Conservation (phyloP, 2,113 vertebrate genomes). For the Mormyrus iriodes region DNA sequence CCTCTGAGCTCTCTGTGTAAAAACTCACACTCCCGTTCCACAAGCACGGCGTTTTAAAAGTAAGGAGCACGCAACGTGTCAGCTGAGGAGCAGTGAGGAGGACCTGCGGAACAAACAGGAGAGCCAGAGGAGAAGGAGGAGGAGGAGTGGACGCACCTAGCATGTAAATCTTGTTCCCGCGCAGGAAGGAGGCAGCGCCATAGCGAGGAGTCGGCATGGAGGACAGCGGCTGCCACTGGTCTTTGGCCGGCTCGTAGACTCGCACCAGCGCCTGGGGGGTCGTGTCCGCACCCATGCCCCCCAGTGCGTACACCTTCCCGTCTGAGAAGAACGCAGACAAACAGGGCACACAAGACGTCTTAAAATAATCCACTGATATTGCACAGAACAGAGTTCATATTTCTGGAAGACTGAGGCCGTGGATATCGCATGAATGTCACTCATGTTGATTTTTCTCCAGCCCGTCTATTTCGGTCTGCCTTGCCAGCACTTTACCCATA, state of each 20-base stretch:
- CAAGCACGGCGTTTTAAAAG: too few species aligned
- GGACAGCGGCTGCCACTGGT: slow-evolving; percentile 80
- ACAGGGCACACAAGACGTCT: slow-evolving; percentile 21
- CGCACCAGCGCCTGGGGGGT: slow-evolving; percentile 84
- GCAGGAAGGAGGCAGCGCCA: slow-evolving; percentile 78
- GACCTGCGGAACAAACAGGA: neutral
- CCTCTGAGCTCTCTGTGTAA: neutral
- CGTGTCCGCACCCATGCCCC: slow-evolving; percentile 89
- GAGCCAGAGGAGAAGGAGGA: neutral
- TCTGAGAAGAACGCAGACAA: slow-evolving; percentile 61
- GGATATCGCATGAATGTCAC: neutral
- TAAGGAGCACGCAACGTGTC: neutral
- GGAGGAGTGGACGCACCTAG: slow-evolving; percentile 58
- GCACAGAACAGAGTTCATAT: neutral
- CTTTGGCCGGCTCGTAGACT: slow-evolving; percentile 78
- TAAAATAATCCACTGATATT: neutral
- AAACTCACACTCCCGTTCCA: too few species aligned
- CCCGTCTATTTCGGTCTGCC: neutral
- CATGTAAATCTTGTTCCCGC: slow-evolving; percentile 85
- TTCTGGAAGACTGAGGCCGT: neutral
- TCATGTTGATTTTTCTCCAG: neutral
- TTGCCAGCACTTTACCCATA: neutral
- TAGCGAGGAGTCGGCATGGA: slow-evolving; percentile 96
- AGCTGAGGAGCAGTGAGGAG: neutral
- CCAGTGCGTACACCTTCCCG: slow-evolving; percentile 79